Percentiles rank a stretch among this genome's conserved stretches.
These are phyloP conservation scores for Cygnus olor DNA, from an alignment of 2,797 vertebrate genomes.

Conservation along the genomic window DNA sequence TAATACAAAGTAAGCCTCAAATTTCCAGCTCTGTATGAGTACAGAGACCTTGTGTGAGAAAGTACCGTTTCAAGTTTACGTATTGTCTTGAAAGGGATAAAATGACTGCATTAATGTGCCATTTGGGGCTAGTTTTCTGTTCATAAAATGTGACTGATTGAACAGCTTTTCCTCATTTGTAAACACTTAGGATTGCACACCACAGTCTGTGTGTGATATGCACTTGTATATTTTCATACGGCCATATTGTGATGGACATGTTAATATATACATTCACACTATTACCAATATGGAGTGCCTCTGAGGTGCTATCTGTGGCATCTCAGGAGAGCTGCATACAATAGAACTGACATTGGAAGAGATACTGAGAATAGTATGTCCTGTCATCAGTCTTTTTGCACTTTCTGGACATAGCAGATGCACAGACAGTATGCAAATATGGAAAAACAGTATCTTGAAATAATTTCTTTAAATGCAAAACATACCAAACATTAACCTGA, in stretches of 20 bases:
- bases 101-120: slow-evolving; percentile 8
- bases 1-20: not conserved
- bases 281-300: not conserved
- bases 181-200: not conserved
- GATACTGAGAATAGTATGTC: not conserved
- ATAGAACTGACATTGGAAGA: not conserved
- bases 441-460: not conserved
- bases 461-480: not conserved
- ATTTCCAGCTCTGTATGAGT: not conserved
- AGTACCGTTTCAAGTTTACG: not conserved
- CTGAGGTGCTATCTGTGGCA: not conserved
- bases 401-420: not conserved
- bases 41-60: not conserved
- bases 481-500: not conserved
- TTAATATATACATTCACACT: not conserved
- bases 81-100: not conserved
- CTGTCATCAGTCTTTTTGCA: not conserved
- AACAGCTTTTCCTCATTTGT: slow-evolving; percentile 1
- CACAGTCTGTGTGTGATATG: not conserved
- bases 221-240: not conserved
- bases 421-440: not conserved
- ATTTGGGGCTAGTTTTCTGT: slow-evolving; percentile 15
- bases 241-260: not conserved
- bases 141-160: not conserved
- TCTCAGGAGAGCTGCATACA: not conserved